phyloP scores from a whole-genome alignment of 2,113 vertebrate species.

The Rhynchomys soricoides region DNA sequence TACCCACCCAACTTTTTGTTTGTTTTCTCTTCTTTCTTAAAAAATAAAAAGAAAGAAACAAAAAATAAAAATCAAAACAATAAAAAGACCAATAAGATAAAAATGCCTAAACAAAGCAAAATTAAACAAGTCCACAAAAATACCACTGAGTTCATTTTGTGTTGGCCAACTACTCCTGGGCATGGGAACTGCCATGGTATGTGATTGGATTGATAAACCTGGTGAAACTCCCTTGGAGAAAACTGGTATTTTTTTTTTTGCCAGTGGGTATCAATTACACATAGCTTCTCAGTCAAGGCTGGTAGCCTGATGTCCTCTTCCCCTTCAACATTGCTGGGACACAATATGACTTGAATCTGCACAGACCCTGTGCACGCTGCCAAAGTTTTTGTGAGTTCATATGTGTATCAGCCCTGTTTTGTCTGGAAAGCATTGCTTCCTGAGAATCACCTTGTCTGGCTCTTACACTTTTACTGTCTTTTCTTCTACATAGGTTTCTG shows the following conservation, averaged over 20 bases:
- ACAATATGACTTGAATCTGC: not conserved
- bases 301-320: not conserved
- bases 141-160: not conserved
- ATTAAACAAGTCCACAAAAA: not conserved
- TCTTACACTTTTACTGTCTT: not conserved
- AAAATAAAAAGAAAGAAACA: not conserved
- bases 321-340: not conserved
- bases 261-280: not conserved
- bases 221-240: not conserved
- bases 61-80: not conserved
- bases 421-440: not conserved
- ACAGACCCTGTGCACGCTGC: not conserved
- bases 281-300: not conserved
- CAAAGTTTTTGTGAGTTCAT: not conserved
- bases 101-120: not conserved
- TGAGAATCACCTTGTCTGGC: not conserved
- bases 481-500: not conserved
- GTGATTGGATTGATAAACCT: not conserved
- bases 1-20: not conserved
- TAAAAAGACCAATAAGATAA: not conserved
- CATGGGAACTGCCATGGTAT: not conserved
- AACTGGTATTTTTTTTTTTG: not conserved
- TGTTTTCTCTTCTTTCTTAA: not conserved
- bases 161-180: not conserved
- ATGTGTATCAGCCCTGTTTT: not conserved